These are phyloP conservation scores for Andrena praecox DNA, from an alignment of 2,888 invertebrate species.

Conservation along the genomic window DNA sequence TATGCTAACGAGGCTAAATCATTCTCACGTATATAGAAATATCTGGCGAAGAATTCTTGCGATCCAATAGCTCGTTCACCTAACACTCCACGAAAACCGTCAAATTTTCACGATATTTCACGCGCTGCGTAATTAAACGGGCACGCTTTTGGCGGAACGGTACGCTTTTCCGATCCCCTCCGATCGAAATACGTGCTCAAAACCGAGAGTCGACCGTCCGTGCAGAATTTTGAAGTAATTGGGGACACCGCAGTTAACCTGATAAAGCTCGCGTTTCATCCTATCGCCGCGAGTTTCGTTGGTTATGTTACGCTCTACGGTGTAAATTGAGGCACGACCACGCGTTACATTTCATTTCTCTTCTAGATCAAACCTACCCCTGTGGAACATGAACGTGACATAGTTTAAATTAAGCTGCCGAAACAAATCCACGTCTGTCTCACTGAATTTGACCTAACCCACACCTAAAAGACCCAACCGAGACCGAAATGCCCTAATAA, in stretches of 20 bases:
- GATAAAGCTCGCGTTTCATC: constrained; percentile 16
- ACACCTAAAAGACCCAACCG: too few species aligned
- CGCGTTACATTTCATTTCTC: too few species aligned
- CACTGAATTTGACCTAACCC: too few species aligned
- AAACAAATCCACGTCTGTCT: too few species aligned
- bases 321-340: too few species aligned
- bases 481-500: too few species aligned
- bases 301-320: background rate
- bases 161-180: background rate
- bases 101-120: constrained; percentile 3
- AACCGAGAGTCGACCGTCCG: constrained; percentile 21
- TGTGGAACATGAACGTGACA: too few species aligned
- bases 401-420: too few species aligned
- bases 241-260: background rate
- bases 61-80: background rate
- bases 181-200: constrained; percentile 15
- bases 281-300: background rate
- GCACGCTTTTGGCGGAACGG: background rate
- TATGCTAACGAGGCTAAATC: background rate
- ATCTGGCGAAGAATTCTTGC: constrained; percentile 1
- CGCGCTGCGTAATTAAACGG: constrained; percentile 16
- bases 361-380: too few species aligned
- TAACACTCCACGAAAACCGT: background rate
- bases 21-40: background rate
- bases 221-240: constrained; percentile 43